Evolutionary conservation across 1,140 invertebrate species (phyloP).

Genomic region (Hermatobates lingyangjiaoensis): DNA sequence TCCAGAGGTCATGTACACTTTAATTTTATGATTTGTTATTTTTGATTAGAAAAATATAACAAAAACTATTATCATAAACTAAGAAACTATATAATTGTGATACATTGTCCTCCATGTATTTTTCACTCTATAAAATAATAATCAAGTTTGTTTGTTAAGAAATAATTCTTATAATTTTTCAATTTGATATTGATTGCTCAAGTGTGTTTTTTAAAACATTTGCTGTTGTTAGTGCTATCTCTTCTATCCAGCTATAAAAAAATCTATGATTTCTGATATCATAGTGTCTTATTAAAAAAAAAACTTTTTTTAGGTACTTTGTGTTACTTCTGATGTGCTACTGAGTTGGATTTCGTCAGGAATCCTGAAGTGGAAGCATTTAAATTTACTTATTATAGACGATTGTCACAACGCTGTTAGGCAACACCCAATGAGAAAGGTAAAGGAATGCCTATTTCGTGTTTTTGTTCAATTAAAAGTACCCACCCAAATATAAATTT

Average conservation of each 20-base stretch:
- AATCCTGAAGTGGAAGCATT: conserved; percentile 26
- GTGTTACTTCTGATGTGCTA: conserved; percentile 39
- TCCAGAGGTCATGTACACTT: no score
- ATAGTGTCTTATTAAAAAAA: background rate
- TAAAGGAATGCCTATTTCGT: conserved; percentile 23
- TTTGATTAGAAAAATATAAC: no score
- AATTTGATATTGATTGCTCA: background rate
- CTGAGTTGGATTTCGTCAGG: conserved; percentile 31
- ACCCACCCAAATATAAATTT: conserved; percentile 1
- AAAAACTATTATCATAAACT: no score
- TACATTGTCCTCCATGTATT: no score
- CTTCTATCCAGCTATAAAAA: background rate
- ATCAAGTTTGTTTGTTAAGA: background rate
- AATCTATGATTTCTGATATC: background rate
- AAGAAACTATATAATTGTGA: no score
- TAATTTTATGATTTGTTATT: no score
- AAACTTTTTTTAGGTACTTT: conserved; percentile 9
- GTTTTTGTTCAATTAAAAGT: background rate
- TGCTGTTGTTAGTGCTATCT: background rate
- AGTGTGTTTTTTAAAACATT: background rate
- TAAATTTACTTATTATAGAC: conserved; percentile 65
- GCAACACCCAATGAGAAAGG: conserved; percentile 27
- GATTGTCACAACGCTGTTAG: conserved; percentile 49
- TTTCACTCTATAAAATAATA: background rate
- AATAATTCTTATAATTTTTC: background rate